phyloP scores from a whole-genome alignment of 2,113 vertebrate genomes.

The Stegastes partitus region DNA sequence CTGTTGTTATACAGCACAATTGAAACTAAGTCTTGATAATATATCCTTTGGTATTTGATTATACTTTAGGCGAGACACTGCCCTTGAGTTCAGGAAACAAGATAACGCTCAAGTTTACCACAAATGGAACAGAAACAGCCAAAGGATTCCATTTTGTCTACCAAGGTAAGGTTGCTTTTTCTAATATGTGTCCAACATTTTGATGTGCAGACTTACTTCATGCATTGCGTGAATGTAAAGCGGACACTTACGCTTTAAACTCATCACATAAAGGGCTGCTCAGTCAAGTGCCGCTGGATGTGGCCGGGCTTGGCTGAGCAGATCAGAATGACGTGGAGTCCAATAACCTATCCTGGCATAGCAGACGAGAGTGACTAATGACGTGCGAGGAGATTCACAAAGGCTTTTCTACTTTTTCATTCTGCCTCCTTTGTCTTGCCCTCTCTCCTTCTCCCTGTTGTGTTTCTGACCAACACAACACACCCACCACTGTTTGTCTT shows the following conservation, averaged over 20 bases:
- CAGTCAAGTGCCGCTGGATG: constrained; percentile 38
- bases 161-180: constrained; percentile 89
- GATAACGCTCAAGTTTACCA: constrained; percentile 94
- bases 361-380: constrained; percentile 65
- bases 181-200: background rate
- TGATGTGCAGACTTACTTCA: constrained; percentile 5
- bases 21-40: background rate
- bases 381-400: constrained; percentile 51
- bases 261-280: constrained; percentile 41
- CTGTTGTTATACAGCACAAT: background rate
- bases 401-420: constrained; percentile 53
- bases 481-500: constrained; percentile 37
- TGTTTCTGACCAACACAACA: constrained; percentile 37
- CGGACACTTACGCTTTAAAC: constrained; percentile 5
- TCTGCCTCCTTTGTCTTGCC: constrained; percentile 55
- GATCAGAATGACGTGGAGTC: constrained; percentile 47
- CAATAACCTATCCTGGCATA: constrained; percentile 57
- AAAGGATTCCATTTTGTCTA: constrained; percentile 99
- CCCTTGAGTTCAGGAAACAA: constrained; percentile 97
- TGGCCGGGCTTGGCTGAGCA: constrained; percentile 36
- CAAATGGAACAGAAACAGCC: constrained; percentile 93
- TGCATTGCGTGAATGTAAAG: constrained; percentile 26
- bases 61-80: constrained; percentile 94
- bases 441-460: constrained; percentile 44
- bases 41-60: constrained; percentile 44